Base-by-base conservation (phyloP, 2,797 vertebrate genomes). In the Neoniphon sammara region DNA sequence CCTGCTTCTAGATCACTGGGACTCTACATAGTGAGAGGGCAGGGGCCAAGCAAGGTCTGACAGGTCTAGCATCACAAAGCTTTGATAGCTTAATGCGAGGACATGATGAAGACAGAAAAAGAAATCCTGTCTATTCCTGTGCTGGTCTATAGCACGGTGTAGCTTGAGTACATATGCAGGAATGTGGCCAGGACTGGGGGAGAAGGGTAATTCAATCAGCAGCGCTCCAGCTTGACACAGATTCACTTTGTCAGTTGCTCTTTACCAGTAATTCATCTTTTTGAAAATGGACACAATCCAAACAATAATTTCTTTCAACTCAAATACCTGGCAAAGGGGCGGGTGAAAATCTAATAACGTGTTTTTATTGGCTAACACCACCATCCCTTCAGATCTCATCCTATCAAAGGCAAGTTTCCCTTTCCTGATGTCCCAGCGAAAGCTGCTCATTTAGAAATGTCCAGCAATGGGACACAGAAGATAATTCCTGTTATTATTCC, bases 211-310 rank as follows among this genome's bases (percentile, higher is more conserved):
- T 93, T 91, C 75, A 91, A 92, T 93, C 88, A 91, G 84, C 70
- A 50, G 79, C 68, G 78, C 85, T 90, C 82, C 69, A 78, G 84
- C 60, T 85, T 91, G 89, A 93, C 76, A 90, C 85, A 92, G 89
- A 92, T 93, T 92, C 88, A 77, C 87, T 90, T 85, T 90, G 91
- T 93, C 91, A 92, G 89, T 79, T 80, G 81, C 79, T 86, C 81
- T 83, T 90, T 86, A 91, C 85, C 82, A 84, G 88, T 91, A 91
- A 92, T 91, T 93, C 79, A 91, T 91, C 86, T 90, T 91, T 88
- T 75, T 80, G 85, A 91, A 93, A 92, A 92, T 76, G 77, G 88
- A 92, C 87, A 92, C 87, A 88, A 81, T 91, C 86, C 81, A 78
- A 91, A 90, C 88, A 93, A 92, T 90, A 73, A 87, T 86, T 88